Conservation (phyloP, 1,140 invertebrate species). For the Drosophila pectinifera region DNA sequence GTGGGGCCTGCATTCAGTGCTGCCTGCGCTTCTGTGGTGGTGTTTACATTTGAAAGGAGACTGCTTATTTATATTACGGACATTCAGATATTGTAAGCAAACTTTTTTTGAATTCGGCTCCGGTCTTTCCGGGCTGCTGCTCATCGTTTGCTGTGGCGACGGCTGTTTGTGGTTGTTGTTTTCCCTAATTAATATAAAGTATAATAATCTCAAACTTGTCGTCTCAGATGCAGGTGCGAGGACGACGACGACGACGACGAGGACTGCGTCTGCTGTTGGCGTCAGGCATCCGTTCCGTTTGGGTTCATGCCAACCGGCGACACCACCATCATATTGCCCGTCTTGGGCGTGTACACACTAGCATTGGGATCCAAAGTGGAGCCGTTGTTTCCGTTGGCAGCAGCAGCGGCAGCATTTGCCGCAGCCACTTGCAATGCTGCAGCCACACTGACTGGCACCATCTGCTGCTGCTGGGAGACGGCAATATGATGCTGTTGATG, state of each 20-base stretch:
- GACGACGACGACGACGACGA: conserved; percentile 60
- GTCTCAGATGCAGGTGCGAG: conserved; percentile 74
- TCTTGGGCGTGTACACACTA: conserved; percentile 94
- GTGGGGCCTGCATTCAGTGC: conserved; percentile 19
- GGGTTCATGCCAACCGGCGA: conserved; percentile 73
- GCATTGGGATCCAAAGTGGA: conserved; percentile 96
- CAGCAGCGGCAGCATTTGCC: conserved; percentile 60
- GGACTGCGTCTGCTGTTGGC: conserved; percentile 66
- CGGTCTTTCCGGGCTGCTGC: conserved; percentile 2
- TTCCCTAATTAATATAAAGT: conserved; percentile 66
- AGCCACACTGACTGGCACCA: conserved; percentile 75
- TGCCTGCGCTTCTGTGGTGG: conserved; percentile 23
- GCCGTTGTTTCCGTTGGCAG: conserved; percentile 57
- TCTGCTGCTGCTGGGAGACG: conserved; percentile 65
- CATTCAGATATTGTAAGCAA: conserved; percentile 77
- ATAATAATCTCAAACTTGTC: conserved; percentile 85
- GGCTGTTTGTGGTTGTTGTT: conserved; percentile 28
- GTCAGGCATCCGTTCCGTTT: conserved; percentile 80
- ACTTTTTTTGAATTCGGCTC: conserved; percentile 39
- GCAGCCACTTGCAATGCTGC: conserved; percentile 65
- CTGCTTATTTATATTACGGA: conserved; percentile 79
- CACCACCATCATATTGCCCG: conserved; percentile 74
- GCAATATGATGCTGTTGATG: conserved; percentile 32
- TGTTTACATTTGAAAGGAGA: conserved; percentile 51
- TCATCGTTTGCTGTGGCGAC: conserved; percentile 45